phyloP scores from a whole-genome alignment of 2,113 vertebrate genomes.

The Microtus ochrogaster region DNA sequence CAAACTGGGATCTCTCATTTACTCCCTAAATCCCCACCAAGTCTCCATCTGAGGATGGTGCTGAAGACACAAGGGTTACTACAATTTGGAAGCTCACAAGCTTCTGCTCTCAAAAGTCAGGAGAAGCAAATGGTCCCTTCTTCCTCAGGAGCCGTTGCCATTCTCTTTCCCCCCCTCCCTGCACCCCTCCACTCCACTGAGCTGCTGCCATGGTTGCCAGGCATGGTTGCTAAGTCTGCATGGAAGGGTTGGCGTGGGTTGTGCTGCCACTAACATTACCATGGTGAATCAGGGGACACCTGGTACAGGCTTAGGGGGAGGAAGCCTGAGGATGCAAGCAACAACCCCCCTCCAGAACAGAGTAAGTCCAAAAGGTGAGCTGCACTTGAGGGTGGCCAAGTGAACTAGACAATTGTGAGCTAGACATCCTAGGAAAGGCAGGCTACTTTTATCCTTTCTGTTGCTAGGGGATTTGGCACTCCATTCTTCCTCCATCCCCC shows the following conservation, averaged over 20 bases:
- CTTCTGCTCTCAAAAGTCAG: constrained; percentile 32
- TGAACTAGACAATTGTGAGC: background rate
- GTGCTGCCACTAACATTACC: constrained; percentile 82
- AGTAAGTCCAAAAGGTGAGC: constrained; percentile 41
- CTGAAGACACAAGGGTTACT: background rate
- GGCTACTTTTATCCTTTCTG: constrained; percentile 42
- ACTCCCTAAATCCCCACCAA: background rate
- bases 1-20: constrained; percentile 9
- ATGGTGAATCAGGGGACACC: constrained; percentile 84
- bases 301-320: constrained; percentile 69
- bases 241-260: constrained; percentile 82
- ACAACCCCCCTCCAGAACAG: constrained; percentile 20
- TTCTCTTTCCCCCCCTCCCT: constrained; percentile 26
- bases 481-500: background rate
- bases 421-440: background rate
- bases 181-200: constrained; percentile 28
- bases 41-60: constrained; percentile 4
- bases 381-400: background rate
- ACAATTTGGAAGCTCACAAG: background rate
- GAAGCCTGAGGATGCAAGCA: constrained; percentile 55
- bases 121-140: constrained; percentile 42
- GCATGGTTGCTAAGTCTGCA: constrained; percentile 84
- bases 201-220: constrained; percentile 82
- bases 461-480: constrained; percentile 65
- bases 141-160: constrained; percentile 42